Evolutionary conservation across 2,113 vertebrate species (phyloP).

Genomic region (Notechis scutatus): DNA sequence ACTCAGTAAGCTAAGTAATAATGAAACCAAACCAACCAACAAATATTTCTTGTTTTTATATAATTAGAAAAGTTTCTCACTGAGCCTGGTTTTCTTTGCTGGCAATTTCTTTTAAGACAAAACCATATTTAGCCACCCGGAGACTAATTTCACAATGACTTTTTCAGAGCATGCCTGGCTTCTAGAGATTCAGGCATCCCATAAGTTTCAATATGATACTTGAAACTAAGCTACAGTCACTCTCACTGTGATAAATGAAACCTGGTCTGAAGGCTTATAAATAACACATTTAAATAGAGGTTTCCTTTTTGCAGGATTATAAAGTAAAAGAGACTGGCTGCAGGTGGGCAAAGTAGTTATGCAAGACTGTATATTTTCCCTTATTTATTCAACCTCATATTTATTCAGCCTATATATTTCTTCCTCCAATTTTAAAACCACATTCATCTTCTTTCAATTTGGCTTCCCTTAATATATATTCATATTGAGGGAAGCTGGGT

Average conservation of each 20-base stretch:
- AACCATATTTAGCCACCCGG: background rate
- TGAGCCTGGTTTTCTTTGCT: background rate
- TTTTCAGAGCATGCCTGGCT: background rate
- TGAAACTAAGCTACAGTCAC: background rate
- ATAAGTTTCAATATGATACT: background rate
- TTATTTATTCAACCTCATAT: background rate
- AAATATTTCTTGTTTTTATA: background rate
- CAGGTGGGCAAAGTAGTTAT: background rate
- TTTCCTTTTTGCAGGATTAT: background rate
- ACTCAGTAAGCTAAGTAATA: background rate
- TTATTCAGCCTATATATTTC: background rate
- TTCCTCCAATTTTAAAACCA: background rate
- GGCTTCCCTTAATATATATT: background rate
- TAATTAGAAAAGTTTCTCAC: background rate
- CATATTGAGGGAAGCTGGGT: background rate
- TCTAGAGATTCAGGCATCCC: background rate
- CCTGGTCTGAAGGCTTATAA: background rate
- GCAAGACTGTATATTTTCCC: background rate
- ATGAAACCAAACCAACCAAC: background rate
- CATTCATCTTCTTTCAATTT: background rate
- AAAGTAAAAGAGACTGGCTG: no score
- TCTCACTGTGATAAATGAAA: background rate
- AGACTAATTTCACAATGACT: constrained; percentile 6
- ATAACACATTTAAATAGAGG: background rate
- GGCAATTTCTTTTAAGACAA: background rate